A percentile compares a stretch with the other conserved stretches of the same genome.
phyloP scores from a whole-genome alignment of 2,888 invertebrate genomes.

The Lithophane semibrunnea region DNA sequence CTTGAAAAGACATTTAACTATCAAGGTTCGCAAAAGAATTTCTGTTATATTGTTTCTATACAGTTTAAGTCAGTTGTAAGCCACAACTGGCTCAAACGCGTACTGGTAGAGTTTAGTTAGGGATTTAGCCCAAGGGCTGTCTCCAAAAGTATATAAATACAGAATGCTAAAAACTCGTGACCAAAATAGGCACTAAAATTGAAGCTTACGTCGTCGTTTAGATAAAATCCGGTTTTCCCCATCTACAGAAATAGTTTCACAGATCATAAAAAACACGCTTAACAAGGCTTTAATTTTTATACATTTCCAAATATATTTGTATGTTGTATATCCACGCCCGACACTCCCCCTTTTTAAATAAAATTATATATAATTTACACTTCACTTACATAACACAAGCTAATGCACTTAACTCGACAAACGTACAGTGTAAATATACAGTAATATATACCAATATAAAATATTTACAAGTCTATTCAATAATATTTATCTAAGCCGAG shows the following conservation, averaged over 20 bases:
- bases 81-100: too few relatives aligned
- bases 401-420: constrained; percentile 51
- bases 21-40: not conserved
- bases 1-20: not conserved
- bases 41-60: not conserved
- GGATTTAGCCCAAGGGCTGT: not conserved
- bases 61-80: not conserved
- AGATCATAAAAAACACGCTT: constrained; percentile 11
- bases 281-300: not conserved
- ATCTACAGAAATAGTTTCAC: not conserved
- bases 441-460: constrained; percentile 39
- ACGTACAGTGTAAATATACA: constrained; percentile 44
- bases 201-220: constrained; percentile 1
- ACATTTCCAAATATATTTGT: not conserved
- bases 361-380: constrained; percentile 23
- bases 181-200: not conserved
- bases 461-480: constrained; percentile 54
- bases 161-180: not conserved
- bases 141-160: not conserved
- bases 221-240: constrained; percentile 6
- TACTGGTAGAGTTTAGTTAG: too few relatives aligned
- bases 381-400: constrained; percentile 50
- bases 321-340: not conserved
- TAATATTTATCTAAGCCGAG: constrained; percentile 45
- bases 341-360: constrained; percentile 26